These are phyloP conservation scores for Ranitomeya variabilis DNA, from an alignment of 2,113 vertebrate genomes.

Conservation along the genomic window DNA sequence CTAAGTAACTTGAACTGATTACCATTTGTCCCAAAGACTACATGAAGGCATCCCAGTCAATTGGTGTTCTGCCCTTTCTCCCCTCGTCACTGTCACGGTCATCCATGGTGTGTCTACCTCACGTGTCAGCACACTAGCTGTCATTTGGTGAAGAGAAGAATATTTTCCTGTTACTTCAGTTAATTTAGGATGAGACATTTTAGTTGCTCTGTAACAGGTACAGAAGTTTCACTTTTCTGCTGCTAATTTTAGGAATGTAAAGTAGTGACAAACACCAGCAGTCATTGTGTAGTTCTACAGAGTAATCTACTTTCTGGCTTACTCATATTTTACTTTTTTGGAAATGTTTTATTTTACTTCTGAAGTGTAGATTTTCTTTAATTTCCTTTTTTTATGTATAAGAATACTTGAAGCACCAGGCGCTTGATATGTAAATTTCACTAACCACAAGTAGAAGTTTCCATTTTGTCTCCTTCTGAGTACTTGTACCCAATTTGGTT, in stretches of 20 bases:
- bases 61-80: conserved; percentile 1
- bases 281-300: conserved; percentile 16
- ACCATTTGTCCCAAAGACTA: conserved; percentile 13
- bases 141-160: neutral
- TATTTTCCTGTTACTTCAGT: conserved; percentile 25
- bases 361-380: conserved; percentile 21
- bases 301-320: conserved; percentile 39
- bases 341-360: conserved; percentile 19
- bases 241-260: conserved; percentile 34
- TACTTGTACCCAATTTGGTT: neutral
- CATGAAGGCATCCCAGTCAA: conserved; percentile 25
- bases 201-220: conserved; percentile 16
- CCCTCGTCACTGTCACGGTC: neutral
- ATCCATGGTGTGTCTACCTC: conserved; percentile 14
- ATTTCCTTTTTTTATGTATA: conserved; percentile 26
- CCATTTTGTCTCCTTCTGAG: neutral
- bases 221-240: conserved; percentile 27
- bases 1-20: conserved; percentile 31
- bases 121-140: neutral
- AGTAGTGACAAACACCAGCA: conserved; percentile 31
- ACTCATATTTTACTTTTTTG: conserved; percentile 16
- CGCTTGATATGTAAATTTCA: conserved; percentile 13
- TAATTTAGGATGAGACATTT: neutral
- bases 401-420: conserved; percentile 50
- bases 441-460: neutral